Base-by-base conservation (phyloP, 2,888 invertebrate species). In the Spialia ferax region DNA sequence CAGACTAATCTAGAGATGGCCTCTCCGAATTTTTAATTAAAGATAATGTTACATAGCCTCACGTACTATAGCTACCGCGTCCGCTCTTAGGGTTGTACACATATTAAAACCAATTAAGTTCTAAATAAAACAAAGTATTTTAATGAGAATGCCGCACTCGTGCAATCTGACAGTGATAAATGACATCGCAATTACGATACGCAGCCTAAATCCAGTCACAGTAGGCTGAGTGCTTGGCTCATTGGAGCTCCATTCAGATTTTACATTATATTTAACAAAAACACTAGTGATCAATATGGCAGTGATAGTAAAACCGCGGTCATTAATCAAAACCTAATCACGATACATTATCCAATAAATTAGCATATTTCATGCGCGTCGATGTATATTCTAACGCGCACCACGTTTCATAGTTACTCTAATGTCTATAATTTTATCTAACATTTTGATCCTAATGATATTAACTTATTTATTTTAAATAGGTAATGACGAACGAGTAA, bases 1-100 rank as follows among this genome's bases (percentile, higher is more conserved):
- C 87, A 78, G 83, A 86, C 91, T 91, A 92, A 93, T 92, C 93
- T 89, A 91, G 86, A 84, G 88, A 86, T 87, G 87, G 88, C 80
- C 85, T 83, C 84, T 80, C 23, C 79, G 79, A 82, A 85, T 85
- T 93, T 91, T 91, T 93, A 93, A 93, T 93, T 93, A 93, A 92
- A 91, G 85, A 88, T 91, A 89, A 88, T 89, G 84, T 84, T 81
- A 89, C 91, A 92, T 92, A 87, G 87, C 88, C 81, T 77, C 92
- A 89, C 91, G 93, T 90, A 84, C 78, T 79, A 83, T 81, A 80
- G 77, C 74, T 75, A 75, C 74, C 71, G 70, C 73, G 73, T 73
- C 72, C 75, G 73, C 67, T 70, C 72, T 73, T 77, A 89, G 88
- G 88, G 89, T 73, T 87, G 84, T 71, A 71, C 71, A 70, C 71